phyloP scores from a whole-genome alignment of 2,888 invertebrate genomes.

The Polymixis lichenea region DNA sequence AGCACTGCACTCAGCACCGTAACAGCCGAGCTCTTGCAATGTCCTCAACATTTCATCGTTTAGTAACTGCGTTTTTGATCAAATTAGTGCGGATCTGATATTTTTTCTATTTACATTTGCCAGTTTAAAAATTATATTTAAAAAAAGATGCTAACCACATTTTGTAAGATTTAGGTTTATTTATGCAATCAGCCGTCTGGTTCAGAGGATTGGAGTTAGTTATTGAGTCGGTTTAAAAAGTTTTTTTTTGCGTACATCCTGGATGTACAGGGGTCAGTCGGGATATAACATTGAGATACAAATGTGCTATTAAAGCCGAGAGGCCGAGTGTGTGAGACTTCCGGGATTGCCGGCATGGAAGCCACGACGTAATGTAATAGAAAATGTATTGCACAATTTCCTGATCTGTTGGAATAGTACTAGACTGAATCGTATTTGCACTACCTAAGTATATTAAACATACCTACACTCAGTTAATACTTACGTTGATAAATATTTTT shows the following conservation, averaged over 20 bases:
- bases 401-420: constrained; percentile 67
- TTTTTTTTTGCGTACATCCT: constrained; percentile 19
- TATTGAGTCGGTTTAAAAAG: neutral
- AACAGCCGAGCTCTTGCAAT: constrained; percentile 6
- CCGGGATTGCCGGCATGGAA: constrained; percentile 78
- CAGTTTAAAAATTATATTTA: constrained; percentile 42
- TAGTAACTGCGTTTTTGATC: constrained; percentile 26
- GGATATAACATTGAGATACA: constrained; percentile 55
- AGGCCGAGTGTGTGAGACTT: constrained; percentile 73
- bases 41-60: too few species aligned
- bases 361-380: constrained; percentile 77
- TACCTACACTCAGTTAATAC: neutral
- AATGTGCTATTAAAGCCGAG: constrained; percentile 59
- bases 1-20: constrained; percentile 8
- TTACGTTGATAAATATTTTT: neutral
- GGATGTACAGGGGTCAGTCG: constrained; percentile 22
- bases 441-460: constrained; percentile 4
- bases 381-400: constrained; percentile 83
- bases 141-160: constrained; percentile 54
- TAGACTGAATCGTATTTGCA: constrained; percentile 43
- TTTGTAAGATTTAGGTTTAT: constrained; percentile 16
- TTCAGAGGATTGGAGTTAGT: neutral
- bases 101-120: constrained; percentile 26
- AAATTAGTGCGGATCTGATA: constrained; percentile 33
- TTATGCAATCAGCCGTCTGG: constrained; percentile 27